Evolutionary conservation across 2,113 vertebrate species (phyloP), one percentile per base, ranked within the genome.

Genomic region (Callorhinus ursinus): DNA sequence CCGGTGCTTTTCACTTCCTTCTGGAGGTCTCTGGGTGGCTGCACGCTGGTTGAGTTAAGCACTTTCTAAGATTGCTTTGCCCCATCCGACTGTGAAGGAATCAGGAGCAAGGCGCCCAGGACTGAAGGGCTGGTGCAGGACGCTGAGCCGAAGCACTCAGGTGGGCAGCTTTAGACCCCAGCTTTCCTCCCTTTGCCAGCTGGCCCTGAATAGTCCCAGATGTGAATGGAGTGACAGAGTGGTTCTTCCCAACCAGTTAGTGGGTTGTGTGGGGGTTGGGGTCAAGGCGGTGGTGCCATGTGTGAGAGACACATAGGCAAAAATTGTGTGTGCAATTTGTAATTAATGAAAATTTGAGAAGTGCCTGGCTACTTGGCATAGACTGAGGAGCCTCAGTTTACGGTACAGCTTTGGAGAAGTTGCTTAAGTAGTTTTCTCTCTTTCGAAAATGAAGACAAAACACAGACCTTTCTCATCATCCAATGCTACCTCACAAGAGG

Each of bases 11-110:
- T 86, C 83, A 39, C 90, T 95, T 72, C 46, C 46, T 84, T 84
- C 69, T 0, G 4, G 55, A 94, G 36, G 10, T 81, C 74, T 87
- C 31, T 79, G 57, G 33, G 57, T 92, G 39, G 57, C 69, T 90
- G 79, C 93, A 81, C 33, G 63, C 51, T 96, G 80, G 93, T 42
- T 72, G 83, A 81, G 59, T 76, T 59, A 89, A 92, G 80, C 71
- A 19, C 28, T 90, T 85, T 90, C 55, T 88, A 63, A 96, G 87
- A 59, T 88, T 90, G 96, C 59, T 95, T 31, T 12, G 12, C 95
- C 80, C 92, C 28, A 24, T 51, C 57, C n/a, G 87, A 92, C 46
- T 88, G 28, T 85, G 51, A 88, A 69, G 90, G 88, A 86, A 90
- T 87, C 63, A 76, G 21, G 76, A 96, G 53, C 24, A 63, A 93